These are phyloP conservation scores for Pantherophis alleghaniensis DNA, from an alignment of 2,797 vertebrate genomes.

Conservation along the genomic window DNA sequence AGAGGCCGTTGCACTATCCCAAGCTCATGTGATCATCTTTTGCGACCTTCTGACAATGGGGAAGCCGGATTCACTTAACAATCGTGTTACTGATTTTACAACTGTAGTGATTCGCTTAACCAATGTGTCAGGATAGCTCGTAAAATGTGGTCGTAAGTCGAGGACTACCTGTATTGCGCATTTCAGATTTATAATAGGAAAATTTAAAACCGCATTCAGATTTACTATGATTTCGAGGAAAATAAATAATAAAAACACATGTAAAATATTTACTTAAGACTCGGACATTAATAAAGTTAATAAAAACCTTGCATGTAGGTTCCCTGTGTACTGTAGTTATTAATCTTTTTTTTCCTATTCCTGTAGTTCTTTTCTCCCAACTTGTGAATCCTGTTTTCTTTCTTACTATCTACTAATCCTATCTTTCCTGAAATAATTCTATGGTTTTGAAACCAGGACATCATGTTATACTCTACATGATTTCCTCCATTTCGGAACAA, in stretches of 20 bases:
- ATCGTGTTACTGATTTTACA: not conserved
- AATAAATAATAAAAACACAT: not conserved
- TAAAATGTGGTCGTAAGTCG: not conserved
- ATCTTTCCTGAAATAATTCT: not conserved
- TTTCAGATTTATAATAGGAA: not conserved
- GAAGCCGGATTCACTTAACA: not conserved
- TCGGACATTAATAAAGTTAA: not conserved
- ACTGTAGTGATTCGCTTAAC: not conserved
- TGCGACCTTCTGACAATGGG: not conserved
- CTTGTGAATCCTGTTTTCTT: not conserved
- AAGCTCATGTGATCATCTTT: not conserved
- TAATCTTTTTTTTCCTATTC: not conserved
- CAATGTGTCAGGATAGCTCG: not conserved
- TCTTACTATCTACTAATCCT: not conserved
- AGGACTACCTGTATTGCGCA: not conserved
- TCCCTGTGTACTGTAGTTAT: not conserved
- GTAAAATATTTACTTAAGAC: not conserved
- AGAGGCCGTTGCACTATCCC: not conserved
- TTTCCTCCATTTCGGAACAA: not conserved
- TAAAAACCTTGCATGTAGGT: not conserved
- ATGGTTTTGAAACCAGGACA: not conserved
- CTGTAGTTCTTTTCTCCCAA: not conserved
- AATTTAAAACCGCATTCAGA: not conserved
- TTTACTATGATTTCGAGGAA: not conserved
- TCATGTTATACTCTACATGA: not conserved